Conservation (phyloP, 2,888 invertebrate species). For the Hypomecis punctinalis region DNA sequence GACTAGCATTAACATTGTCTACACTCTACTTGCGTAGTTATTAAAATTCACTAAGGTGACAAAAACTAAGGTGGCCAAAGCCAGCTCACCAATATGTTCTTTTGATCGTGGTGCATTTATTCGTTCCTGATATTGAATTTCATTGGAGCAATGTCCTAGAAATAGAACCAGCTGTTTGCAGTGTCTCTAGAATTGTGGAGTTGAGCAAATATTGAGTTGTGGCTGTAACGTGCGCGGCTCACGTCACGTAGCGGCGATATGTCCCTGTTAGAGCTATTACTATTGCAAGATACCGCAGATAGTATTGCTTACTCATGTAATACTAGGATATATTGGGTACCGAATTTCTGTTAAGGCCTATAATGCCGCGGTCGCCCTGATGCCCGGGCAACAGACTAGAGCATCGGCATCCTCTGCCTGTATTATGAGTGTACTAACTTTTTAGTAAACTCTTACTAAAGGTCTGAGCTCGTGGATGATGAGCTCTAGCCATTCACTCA, state of each 20-base stretch:
- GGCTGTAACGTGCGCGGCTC: constrained; percentile 2
- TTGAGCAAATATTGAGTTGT: constrained; percentile 11
- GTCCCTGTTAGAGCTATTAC: background rate
- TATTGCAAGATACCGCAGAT: constrained; percentile 4
- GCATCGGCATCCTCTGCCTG: too few relatives aligned
- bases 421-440: too few relatives aligned
- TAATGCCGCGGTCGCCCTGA: too few relatives aligned
- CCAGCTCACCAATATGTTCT: background rate
- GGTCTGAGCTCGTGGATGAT: too few relatives aligned
- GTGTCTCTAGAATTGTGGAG: constrained; percentile 2
- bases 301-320: background rate
- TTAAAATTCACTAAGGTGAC: too few relatives aligned
- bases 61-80: background rate
- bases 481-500: too few relatives aligned
- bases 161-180: constrained; percentile 6
- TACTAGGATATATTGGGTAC: background rate
- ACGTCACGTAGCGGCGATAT: constrained; percentile 7
- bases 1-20: too few relatives aligned
- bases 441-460: too few relatives aligned
- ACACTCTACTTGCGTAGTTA: too few relatives aligned
- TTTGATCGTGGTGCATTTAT: background rate
- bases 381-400: too few relatives aligned
- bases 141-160: background rate
- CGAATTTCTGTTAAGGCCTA: too few relatives aligned
- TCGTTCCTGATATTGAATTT: background rate